Evolutionary conservation across 2,797 vertebrate species (phyloP).

Genomic region (Bradypodion pumilum): DNA sequence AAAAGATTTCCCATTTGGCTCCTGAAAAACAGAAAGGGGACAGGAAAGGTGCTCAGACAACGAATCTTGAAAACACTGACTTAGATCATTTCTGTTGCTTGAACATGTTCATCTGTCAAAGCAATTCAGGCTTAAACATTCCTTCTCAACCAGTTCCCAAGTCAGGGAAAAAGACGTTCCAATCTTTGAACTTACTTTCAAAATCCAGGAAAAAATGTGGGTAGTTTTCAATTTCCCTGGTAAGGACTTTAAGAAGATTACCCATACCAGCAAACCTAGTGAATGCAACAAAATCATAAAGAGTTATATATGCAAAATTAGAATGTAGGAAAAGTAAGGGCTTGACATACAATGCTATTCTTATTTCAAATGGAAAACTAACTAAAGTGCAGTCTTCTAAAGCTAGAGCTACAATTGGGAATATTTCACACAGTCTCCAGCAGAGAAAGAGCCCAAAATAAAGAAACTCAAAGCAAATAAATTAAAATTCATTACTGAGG

Average conservation of each 20-base stretch:
- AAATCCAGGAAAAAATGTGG: slow-evolving; percentile 99
- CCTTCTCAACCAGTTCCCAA: slow-evolving; percentile 54
- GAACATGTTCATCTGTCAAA: slow-evolving; percentile 53
- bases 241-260: slow-evolving; percentile 99
- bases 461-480: background rate
- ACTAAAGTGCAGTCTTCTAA: background rate
- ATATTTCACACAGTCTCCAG: background rate
- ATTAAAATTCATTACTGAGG: background rate
- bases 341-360: slow-evolving; percentile 50
- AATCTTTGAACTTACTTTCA: slow-evolving; percentile 94
- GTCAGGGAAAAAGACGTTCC: slow-evolving; percentile 50
- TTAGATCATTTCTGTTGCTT: slow-evolving; percentile 55
- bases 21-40: slow-evolving; percentile 81
- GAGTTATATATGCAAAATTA: slow-evolving; percentile 62
- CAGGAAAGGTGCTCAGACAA: slow-evolving; percentile 68
- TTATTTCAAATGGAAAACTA: slow-evolving; percentile 3
- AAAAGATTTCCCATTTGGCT: slow-evolving; percentile 92
- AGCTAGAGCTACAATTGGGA: background rate
- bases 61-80: slow-evolving; percentile 59
- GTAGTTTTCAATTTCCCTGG: slow-evolving; percentile 99
- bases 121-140: slow-evolving; percentile 47
- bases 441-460: background rate
- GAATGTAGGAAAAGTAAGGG: slow-evolving; percentile 43
- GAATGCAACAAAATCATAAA: slow-evolving; percentile 76
- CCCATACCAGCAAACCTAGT: slow-evolving; percentile 99